Base-by-base conservation (phyloP, 2,113 vertebrate genomes). In the Rutilus rutilus region DNA sequence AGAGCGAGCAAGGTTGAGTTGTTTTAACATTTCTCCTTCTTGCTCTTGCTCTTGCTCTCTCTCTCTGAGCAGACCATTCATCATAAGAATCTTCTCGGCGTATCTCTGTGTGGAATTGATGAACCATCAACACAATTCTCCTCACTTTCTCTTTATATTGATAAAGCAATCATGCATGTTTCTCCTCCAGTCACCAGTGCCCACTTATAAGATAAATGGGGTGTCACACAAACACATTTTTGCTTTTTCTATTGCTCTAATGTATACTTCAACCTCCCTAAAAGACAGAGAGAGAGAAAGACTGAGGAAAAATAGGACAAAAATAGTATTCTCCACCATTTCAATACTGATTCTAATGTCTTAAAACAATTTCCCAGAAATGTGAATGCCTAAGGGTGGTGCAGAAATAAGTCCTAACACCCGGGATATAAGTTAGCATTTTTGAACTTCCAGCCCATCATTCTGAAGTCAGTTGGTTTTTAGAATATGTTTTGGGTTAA, bases 111-210 rank as follows among this genome's bases (percentile, higher is more conserved):
- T 59, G 77, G 64, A 90, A 92, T 90, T 89, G 91, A 93, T 93
- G 91, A 91, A 88, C 87, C 90, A 90, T 93, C 91, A 90, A 81
- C 79, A 10, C 78, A 86, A 88, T 87, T 90, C 92, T 87, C 88
- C 85, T 92, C 89, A 90, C 84, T 87, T 87, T 92, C 90, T 89
- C 87, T 90, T 90, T 84, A 85, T 93, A 92, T 92, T 91, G 92
- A 91, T 92, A 92, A 92, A 92, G 90, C 91, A 88, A 92, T 92
- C 90, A 88, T 91, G 90, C 90, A 88, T 88, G 88, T 80, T 86
- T 89, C 85, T 90, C 86, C 88, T 86, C 86, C 76, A 87, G 74
- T 89, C 81, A 87, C 88, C 87, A 76, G 74, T 42, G 71, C 27
- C 36, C 67, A 33, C 76, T 86, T 87, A 30, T 45, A 87, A 91